Evolutionary conservation across 2,797 vertebrate species (phyloP).

Genomic region (Takifugu rubripes): DNA sequence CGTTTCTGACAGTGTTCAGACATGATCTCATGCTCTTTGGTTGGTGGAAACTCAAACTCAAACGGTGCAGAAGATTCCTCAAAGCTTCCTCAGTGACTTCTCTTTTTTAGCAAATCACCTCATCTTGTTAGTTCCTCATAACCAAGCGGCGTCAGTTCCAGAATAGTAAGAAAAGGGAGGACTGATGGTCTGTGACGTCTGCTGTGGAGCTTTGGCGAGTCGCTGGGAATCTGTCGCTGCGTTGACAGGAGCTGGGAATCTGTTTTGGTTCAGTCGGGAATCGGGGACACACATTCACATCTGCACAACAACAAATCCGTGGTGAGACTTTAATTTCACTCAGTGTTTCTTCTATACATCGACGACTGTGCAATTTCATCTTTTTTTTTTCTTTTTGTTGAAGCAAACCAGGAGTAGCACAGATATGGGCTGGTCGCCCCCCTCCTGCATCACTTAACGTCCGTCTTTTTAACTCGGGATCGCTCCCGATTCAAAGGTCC

Average conservation of each 20-base stretch:
- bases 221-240: not conserved
- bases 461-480: not conserved
- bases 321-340: constrained; percentile 55
- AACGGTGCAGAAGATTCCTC: constrained; percentile 37
- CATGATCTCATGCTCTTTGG: too few relatives aligned
- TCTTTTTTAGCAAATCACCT: constrained; percentile 11
- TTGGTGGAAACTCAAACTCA: constrained; percentile 16
- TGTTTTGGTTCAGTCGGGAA: constrained; percentile 65
- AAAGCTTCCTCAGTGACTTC: constrained; percentile 33
- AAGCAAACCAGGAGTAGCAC: constrained; percentile 61
- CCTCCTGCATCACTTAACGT: constrained; percentile 17
- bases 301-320: constrained; percentile 28
- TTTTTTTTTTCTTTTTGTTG: constrained; percentile 28
- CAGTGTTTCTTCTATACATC: constrained; percentile 61
- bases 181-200: constrained; percentile 1
- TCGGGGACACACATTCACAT: constrained; percentile 17
- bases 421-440: constrained; percentile 38
- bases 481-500: constrained; percentile 27
- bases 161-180: constrained; percentile 4
- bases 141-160: constrained; percentile 18
- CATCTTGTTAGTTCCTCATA: constrained; percentile 19
- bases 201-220: not conserved
- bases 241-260: constrained; percentile 26
- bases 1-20: too few relatives aligned
- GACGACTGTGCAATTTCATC: constrained; percentile 63